Base-by-base conservation (phyloP, 2,888 invertebrate species). In the Sesia bembeciformis region DNA sequence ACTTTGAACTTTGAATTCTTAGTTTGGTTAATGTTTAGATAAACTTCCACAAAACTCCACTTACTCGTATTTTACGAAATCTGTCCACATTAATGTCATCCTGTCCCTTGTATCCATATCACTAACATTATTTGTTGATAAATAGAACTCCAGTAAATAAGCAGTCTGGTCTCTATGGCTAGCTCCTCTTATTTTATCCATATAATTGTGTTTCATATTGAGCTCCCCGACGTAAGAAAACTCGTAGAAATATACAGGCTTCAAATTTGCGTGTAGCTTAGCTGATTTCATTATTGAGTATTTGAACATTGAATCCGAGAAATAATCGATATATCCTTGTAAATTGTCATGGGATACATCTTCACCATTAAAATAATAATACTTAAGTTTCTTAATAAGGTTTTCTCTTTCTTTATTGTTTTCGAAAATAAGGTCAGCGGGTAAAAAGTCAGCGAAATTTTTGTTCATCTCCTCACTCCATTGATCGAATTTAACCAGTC, bases 81-180 rank as follows among this genome's bases (percentile, higher is more conserved):
- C 84, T 3, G 79, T 68, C 88, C 88, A 88, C 86, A 89, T 86
- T 3, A 64, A 59, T 0, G 80, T 83, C 78, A 89, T 67, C 2
- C 80, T 67, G 46, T 87, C 83, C 60, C 85, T 76, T 0, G 71
- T 80, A 57, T 84, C 76, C 58, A 87, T 62, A 62, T 88, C 88
- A 8, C 67, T 74, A 4, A 68, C 65, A 38, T 65, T 72, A 7
- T 70, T 74, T 0, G 86, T 84, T 58, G 60, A 76, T 4, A 74
- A 72, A 54, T 64, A 76, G 61, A 89, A 87, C 61, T 88, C 87
- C 52, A 87, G 58, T 8, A 87, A 60, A 53, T 88, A 87, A 0
- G 86, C 74, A 0, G 79, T 76, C 60, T 87, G 87, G 55, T 89
- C 88, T 62, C 88, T 78, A 55, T 89, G 88, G 57, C 84, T 86